Conservation (phyloP, 2,888 invertebrate genomes). For the Lasioglossum malachurum region DNA sequence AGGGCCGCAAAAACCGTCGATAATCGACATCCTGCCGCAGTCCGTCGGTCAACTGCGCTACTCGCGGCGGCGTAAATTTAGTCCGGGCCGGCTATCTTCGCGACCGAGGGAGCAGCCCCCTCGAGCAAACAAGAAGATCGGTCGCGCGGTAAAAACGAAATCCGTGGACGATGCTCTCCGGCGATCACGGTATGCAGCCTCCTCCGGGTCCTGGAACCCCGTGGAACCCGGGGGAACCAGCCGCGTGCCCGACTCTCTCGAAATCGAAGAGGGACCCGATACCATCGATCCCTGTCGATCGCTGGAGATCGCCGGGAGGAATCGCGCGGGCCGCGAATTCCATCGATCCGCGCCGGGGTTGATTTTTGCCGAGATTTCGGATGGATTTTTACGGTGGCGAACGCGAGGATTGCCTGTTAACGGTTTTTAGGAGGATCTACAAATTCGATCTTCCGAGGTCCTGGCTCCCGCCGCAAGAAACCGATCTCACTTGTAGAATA, state of each 20-base stretch:
- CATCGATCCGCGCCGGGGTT: background rate
- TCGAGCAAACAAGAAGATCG: constrained; percentile 73
- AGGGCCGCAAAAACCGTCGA: constrained; percentile 81
- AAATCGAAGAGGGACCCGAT: constrained; percentile 43
- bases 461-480: background rate
- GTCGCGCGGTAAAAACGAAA: constrained; percentile 61
- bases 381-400: background rate
- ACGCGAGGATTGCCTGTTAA: background rate
- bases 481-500: constrained; percentile 27
- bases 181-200: constrained; percentile 64
- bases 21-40: constrained; percentile 83
- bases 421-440: background rate
- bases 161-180: constrained; percentile 67
- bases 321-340: background rate
- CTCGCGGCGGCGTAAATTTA: constrained; percentile 67
- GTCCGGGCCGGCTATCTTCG: constrained; percentile 57
- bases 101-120: constrained; percentile 55
- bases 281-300: background rate
- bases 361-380: background rate
- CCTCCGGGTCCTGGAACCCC: constrained; percentile 46
- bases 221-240: constrained; percentile 17
- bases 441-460: constrained; percentile 12
- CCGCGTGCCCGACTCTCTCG: constrained; percentile 17
- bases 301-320: background rate
- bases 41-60: constrained; percentile 74